Evolutionary conservation across 1,140 invertebrate genomes (phyloP).

Genomic region (Metaphire vulgaris): DNA sequence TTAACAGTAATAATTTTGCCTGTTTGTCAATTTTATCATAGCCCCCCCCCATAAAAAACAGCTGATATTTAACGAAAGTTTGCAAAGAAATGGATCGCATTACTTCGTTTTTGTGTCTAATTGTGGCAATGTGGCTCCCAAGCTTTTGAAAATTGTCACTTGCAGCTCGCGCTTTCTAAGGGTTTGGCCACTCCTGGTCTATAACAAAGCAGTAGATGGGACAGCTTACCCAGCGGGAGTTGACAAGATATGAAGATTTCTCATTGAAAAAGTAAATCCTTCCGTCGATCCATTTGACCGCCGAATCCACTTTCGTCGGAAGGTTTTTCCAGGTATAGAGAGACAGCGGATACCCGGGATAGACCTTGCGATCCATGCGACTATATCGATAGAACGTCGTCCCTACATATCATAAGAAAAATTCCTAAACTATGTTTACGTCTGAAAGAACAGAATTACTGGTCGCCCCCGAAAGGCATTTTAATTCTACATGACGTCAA

Average conservation of each 20-base stretch:
- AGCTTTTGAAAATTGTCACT: not conserved
- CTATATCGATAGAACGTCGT: not conserved
- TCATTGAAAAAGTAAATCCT: not conserved
- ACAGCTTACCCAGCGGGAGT: not conserved
- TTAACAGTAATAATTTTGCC: too few species aligned
- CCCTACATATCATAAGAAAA: not conserved
- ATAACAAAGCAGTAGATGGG: not conserved
- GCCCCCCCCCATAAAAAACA: not conserved
- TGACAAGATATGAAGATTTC: not conserved
- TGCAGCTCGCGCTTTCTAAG: not conserved
- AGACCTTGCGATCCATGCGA: not conserved
- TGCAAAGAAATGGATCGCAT: not conserved
- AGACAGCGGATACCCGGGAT: not conserved
- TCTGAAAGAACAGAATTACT: too few species aligned
- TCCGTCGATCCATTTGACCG: not conserved
- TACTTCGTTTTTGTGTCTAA: not conserved
- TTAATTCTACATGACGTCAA: too few species aligned
- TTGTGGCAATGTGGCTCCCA: not conserved
- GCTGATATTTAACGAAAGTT: not conserved
- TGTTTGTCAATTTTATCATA: too few species aligned
- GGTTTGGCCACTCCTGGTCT: not conserved
- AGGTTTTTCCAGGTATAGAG: not conserved
- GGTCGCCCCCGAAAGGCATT: too few species aligned
- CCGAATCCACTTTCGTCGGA: not conserved
- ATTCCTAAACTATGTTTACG: too few species aligned